Base-by-base conservation (phyloP, 2,797 vertebrate genomes). In the Acropternis orthonyx region DNA sequence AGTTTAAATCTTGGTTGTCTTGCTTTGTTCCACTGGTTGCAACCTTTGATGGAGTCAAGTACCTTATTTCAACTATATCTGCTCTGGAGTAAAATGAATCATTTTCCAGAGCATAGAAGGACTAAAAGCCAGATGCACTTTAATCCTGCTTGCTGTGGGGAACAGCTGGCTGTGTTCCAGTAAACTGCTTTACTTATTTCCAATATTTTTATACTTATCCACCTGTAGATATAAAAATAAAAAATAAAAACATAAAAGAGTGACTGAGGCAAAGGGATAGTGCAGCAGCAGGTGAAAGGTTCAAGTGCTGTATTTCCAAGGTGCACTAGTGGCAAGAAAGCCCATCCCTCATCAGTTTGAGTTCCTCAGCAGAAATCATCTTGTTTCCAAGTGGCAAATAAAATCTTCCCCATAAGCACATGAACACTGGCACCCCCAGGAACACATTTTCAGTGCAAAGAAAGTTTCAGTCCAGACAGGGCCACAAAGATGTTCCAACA, bases 81-180 rank as follows among this genome's bases (percentile, higher is more conserved):
- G 62, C 59, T 85, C 63, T 81, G 39, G 76, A 65, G 83, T 74
- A 48, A 89, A 91, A 94, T 34, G 4, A 77, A 76, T 69, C 2
- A 2, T 67, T 85, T 93, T 77, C 79, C 61, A 77, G 65, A 61
- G 11, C 15, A 21, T 2, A 74, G 22, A 65, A 10, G 32, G 44
- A 55, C n/a, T 69, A 77, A 85, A 44, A 85, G 39, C 9, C 66
- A 88, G 28, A 69, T 63, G 85, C 56, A 83, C 71, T 95, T 95
- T 59, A 76, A 79, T 74, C 75, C 52, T 30, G 48, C 55, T 49
- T 80, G 55, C 55, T 76, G 41, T 54, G 67, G 51, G 30, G 28
- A 89, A 89, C 41, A 91, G 77, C 58, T 89, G 85, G 46, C 54
- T 54, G 18, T 27, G 24, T 65, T 63, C 37, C 46, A 95, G 84